Conservation (phyloP, 1,140 invertebrate genomes). For the Papilio machaon region DNA sequence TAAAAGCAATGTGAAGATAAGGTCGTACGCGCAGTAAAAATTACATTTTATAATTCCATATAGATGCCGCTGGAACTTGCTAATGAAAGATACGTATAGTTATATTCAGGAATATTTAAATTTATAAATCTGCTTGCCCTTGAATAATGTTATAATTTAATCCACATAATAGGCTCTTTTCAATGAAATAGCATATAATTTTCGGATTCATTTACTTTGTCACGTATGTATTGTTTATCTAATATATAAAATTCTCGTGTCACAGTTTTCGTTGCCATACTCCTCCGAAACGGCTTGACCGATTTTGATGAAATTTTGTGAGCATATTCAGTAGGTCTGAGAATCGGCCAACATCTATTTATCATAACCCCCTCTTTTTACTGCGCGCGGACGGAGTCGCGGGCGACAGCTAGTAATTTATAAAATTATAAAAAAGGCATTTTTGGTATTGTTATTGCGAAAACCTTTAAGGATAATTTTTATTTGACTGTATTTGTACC, state of each 20-base stretch:
- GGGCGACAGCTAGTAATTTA: too few relatives aligned
- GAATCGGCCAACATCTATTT: too few relatives aligned
- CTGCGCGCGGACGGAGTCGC: too few relatives aligned
- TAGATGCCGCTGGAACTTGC: slow-evolving; percentile 23
- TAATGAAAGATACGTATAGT: not conserved
- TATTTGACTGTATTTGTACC: not conserved
- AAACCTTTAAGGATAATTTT: not conserved
- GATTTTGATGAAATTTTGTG: too few relatives aligned
- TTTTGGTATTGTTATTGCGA: not conserved
- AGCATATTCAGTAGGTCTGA: too few relatives aligned
- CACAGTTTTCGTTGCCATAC: too few relatives aligned
- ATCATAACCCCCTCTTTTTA: too few relatives aligned
- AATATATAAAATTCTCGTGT: too few relatives aligned
- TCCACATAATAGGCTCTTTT: not conserved
- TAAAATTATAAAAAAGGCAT: not conserved
- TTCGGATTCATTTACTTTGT: not conserved
- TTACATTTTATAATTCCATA: not conserved
- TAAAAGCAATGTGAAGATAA: not conserved
- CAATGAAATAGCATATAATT: not conserved
- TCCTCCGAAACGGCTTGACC: too few relatives aligned
- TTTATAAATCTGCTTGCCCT: not conserved
- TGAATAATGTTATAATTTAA: not conserved
- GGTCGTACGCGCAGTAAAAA: slow-evolving; percentile 19
- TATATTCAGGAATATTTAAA: not conserved
- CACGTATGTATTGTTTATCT: not conserved